A percentile compares a stretch with the other conserved stretches of the same genome.
Conservation (phyloP, 2,797 vertebrate species). For the Tapirus indicus region DNA sequence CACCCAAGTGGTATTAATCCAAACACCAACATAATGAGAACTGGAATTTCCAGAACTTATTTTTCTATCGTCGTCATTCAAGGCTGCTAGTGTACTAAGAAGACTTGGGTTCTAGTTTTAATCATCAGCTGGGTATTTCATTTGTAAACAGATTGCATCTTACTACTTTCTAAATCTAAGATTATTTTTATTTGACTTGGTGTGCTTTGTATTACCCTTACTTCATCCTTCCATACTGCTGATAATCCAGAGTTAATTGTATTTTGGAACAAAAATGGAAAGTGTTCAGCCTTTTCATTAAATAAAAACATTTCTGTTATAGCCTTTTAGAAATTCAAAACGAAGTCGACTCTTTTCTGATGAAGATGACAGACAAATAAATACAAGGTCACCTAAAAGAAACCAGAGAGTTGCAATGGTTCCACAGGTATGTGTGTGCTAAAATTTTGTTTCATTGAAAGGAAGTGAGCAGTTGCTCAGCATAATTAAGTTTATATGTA, state of each 20-base stretch:
- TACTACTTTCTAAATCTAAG: constrained; percentile 37
- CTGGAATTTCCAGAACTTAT: constrained; percentile 69
- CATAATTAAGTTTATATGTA: neutral
- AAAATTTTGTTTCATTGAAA: constrained; percentile 20
- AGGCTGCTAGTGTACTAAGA: neutral
- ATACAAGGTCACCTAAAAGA: constrained; percentile 96
- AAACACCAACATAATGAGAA: constrained; percentile 32
- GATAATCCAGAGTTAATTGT: constrained; percentile 32
- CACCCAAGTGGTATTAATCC: neutral
- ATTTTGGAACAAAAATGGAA: constrained; percentile 55
- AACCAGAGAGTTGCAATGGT: constrained; percentile 96
- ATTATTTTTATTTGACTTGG: constrained; percentile 31
- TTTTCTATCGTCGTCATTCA: constrained; percentile 1
- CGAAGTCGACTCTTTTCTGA: constrained; percentile 96
- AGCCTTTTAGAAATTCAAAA: constrained; percentile 98
- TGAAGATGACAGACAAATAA: constrained; percentile 95
- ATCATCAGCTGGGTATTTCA: neutral
- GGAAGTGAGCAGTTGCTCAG: neutral
- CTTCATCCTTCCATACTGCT: constrained; percentile 9
- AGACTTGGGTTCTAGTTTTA: constrained; percentile 42
- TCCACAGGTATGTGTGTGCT: constrained; percentile 92
- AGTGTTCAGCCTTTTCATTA: constrained; percentile 53
- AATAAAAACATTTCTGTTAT: constrained; percentile 78
- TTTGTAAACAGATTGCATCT: constrained; percentile 7
- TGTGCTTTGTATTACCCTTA: neutral